Conservation (phyloP, 2,888 invertebrate species). For the Metellina segmentata region DNA sequence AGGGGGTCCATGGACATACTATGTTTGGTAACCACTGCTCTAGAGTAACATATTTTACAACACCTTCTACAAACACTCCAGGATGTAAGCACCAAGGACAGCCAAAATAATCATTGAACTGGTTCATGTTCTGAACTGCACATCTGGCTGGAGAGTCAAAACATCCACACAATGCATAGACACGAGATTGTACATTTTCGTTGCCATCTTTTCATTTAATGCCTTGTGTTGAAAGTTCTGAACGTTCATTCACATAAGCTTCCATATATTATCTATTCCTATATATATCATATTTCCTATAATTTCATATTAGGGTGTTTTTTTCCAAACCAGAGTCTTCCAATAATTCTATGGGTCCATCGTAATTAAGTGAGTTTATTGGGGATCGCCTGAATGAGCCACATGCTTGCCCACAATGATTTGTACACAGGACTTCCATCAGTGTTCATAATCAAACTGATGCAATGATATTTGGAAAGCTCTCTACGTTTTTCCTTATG, state of each 20-base stretch:
- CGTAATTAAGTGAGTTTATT: conserved; percentile 43
- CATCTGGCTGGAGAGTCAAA: conserved; percentile 49
- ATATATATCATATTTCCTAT: no score
- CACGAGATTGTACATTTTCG: conserved; percentile 12
- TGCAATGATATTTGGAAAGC: not conserved
- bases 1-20: no score
- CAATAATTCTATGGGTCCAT: conserved; percentile 21
- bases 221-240: not conserved
- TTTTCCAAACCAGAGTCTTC: conserved; percentile 44
- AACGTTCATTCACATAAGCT: conserved; percentile 9
- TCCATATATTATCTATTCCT: no score
- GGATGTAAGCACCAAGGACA: conserved; percentile 47
- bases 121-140: conserved; percentile 45
- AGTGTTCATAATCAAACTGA: conserved; percentile 35
- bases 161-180: conserved; percentile 18
- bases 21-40: no score
- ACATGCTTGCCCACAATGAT: conserved; percentile 28
- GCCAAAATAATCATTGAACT: conserved; percentile 41
- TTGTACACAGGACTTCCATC: conserved; percentile 49
- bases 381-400: conserved; percentile 23
- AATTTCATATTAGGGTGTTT: conserved; percentile 40
- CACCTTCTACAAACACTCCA: conserved; percentile 30
- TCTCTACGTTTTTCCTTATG: no score
- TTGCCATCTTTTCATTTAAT: conserved; percentile 5
- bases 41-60: conserved; percentile 14